Evolutionary conservation across 2,113 vertebrate genomes (phyloP), one percentile per base, ranked within the genome.

Genomic region (Leucopternis melanops): DNA sequence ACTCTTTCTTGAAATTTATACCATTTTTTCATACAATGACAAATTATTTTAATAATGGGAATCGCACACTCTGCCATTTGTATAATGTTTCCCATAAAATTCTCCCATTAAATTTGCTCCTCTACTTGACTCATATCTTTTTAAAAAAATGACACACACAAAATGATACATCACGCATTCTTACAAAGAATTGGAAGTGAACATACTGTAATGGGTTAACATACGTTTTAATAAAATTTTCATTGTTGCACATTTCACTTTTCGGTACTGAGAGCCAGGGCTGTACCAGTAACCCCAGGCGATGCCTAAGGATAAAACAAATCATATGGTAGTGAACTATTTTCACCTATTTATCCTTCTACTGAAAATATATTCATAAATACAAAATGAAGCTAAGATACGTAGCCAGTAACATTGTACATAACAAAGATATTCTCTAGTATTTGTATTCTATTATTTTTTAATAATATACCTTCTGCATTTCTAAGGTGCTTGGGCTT

Each of bases 11-110:
- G 95, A 98, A 98, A 98, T 98, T 97, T 98, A 98, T 97, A 98
- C 96, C 96, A 96, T 98, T 98, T 98, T 98, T 97, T 96, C 95
- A 96, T 96, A 97, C 97, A 97, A 98, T 98, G 98, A 98, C 97
- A 98, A 98, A 98, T 98, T 98, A 98, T 98, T 98, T 98, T 98
- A 98, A 98, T 98, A 98, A 98, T 97, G 95, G 96, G 98, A 98
- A 98, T 98, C 89, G 97, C 97, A 97, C 83, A 95, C 86, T 88
- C 95, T 97, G 97, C 96, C 97, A 98, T 98, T 98, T 98, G 97
- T 98, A 98, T 98, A 98, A 98, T 98, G 97, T 97, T 98, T 98
- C 97, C 98, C 97, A 98, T 98, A 97, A 98, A 98, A 98, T 96
- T 90, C 90, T 94, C 94, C 96, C 97, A 97, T 98, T 98, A 98